Base-by-base conservation (phyloP, 2,888 invertebrate genomes). In the Anagyrus pseudococci region DNA sequence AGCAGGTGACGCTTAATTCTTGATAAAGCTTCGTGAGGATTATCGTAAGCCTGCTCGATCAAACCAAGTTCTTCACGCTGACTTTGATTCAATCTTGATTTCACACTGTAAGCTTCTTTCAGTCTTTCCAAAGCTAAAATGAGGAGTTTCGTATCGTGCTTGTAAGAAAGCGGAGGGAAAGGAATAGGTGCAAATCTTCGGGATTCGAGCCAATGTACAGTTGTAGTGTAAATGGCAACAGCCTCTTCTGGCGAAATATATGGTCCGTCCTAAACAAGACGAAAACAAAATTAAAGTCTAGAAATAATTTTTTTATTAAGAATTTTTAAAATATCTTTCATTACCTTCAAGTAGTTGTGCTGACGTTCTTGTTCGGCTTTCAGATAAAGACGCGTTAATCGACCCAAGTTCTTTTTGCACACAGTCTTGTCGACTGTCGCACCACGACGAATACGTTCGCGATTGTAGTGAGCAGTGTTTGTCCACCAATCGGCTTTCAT, bases 401-500 rank as follows among this genome's bases (percentile, higher is more conserved):
- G 87, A 1, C 99, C 99, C 69, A 99, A 86, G 84, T 99, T 99
- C 85, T 99, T 99, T 84, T 99, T 99, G 82, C 99, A 99, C 0
- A 99, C 99, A 0, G 99, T 99, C 82, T 99, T 99, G 81, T 99
- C 99, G 17, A 99, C 99, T 0, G 99, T 99, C 53, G 99, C 99
- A n/a, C 99, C 99, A 72, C 99, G 89, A 2, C 99, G 89, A 70
- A 99, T 99, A 74, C 99, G 87, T 82, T 99, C 99, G 44, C 99
- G 88, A 83, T 99, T 99, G 83, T 99, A 99, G 81, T 99, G 99
- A 0, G 99, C 98, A 0, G 99, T 99, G 82, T 99, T 99, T 0
- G 99, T 99, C 99, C 99, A 99, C 99, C 99, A 99, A 82, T 99
- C 99, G 0, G 99, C 99, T 81, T 99, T 99, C 91, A 99, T 98